Evolutionary conservation across 2,113 vertebrate species (phyloP).

Genomic region (Bubo bubo): DNA sequence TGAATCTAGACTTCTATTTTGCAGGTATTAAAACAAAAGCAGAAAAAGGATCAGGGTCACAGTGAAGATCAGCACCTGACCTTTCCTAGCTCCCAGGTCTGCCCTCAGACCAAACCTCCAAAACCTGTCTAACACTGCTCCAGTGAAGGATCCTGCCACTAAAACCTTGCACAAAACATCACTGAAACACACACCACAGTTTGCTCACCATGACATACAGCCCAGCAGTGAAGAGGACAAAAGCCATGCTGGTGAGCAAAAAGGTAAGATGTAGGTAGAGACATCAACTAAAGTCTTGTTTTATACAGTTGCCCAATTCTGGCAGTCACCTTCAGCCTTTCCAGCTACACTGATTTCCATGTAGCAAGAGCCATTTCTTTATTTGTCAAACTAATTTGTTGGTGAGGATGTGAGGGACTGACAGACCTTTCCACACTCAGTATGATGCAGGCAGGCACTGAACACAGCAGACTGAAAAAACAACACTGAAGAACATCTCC

Average conservation of each 20-base stretch:
- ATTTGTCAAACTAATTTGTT: slow-evolving; percentile 14
- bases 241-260: neutral
- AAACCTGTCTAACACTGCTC: neutral
- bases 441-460: neutral
- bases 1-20: neutral
- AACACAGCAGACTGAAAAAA: slow-evolving; percentile 37
- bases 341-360: neutral
- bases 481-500: slow-evolving; percentile 34
- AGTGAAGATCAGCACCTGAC: neutral
- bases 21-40: neutral
- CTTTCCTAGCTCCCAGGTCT: neutral
- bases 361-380: neutral
- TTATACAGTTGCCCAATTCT: neutral
- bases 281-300: neutral
- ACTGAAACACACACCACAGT: neutral
- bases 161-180: neutral
- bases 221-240: neutral
- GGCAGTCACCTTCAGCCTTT: neutral
- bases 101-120: neutral
- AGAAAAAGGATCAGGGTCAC: neutral
- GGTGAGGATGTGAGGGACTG: neutral
- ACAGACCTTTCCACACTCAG: neutral
- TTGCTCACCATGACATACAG: neutral
- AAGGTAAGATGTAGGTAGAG: neutral
- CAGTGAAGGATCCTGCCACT: neutral